phyloP scores from a whole-genome alignment of 2,888 invertebrate species.

The Caenorhabditis sinica region DNA sequence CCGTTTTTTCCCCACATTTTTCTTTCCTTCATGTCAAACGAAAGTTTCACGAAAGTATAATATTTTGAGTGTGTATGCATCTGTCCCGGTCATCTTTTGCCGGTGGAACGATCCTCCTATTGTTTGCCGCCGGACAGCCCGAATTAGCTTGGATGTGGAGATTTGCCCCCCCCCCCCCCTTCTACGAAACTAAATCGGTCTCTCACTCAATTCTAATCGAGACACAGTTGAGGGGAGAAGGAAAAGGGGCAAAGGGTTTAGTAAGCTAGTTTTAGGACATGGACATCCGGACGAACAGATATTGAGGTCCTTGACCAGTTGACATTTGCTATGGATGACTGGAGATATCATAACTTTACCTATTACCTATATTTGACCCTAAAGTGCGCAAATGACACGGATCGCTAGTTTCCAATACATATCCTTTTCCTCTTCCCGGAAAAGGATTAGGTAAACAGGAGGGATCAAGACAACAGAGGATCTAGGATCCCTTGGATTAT shows the following conservation, averaged over 20 bases:
- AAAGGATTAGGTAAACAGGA: too few relatives aligned
- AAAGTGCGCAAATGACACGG: constrained; percentile 56
- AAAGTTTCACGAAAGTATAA: constrained; percentile 66
- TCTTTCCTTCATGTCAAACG: constrained; percentile 9
- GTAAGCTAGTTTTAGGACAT: constrained; percentile 5
- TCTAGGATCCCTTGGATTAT: too few relatives aligned
- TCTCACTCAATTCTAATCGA: neutral
- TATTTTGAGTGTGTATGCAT: constrained; percentile 44
- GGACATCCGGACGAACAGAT: neutral
- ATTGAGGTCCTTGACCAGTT: constrained; percentile 16
- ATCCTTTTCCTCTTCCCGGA: too few relatives aligned
- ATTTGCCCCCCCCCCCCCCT: constrained; percentile 1
- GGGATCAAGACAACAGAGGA: too few relatives aligned
- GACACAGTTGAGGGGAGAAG: neutral
- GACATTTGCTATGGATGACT: constrained; percentile 24
- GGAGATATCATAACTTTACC: constrained; percentile 30
- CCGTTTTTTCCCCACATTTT: too few relatives aligned
- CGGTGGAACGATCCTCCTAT: constrained; percentile 14
- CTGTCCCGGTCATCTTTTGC: neutral
- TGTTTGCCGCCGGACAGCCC: constrained; percentile 49
- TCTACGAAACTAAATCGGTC: constrained; percentile 42
- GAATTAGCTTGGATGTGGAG: constrained; percentile 43
- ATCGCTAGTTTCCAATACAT: constrained; percentile 9
- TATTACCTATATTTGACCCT: constrained; percentile 10
- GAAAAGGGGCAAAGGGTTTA: constrained; percentile 32